Conservation (phyloP, 2,888 invertebrate species). For the Agrochola lota region DNA sequence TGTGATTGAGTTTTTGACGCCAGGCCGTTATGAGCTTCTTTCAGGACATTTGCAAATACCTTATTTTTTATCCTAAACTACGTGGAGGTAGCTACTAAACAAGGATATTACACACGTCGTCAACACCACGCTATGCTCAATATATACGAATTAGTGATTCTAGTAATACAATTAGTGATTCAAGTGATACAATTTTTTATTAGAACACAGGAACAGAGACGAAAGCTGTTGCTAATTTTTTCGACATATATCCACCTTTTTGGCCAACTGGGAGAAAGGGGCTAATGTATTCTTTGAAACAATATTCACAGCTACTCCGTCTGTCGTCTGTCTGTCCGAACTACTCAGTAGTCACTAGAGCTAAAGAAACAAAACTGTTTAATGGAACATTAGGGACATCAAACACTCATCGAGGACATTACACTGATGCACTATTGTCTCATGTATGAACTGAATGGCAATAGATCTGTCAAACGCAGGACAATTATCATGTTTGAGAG, state of each 20-base stretch:
- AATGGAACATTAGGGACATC: slow-evolving; percentile 62
- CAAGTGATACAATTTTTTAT: neutral
- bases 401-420: slow-evolving; percentile 62
- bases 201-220: neutral
- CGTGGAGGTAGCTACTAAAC: no score
- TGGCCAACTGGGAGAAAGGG: slow-evolving; percentile 1
- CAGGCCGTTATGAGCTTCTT: neutral
- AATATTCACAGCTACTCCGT: slow-evolving; percentile 35
- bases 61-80: neutral
- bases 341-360: slow-evolving; percentile 14
- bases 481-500: slow-evolving; percentile 47
- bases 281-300: slow-evolving; percentile 26
- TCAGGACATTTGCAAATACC: neutral
- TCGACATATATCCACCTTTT: neutral
- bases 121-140: no score
- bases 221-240: neutral
- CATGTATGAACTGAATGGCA: slow-evolving; percentile 33
- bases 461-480: slow-evolving; percentile 53
- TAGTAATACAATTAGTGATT: neutral
- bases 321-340: slow-evolving; percentile 46
- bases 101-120: no score
- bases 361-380: slow-evolving; percentile 54
- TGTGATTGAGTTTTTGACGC: neutral
- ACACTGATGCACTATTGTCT: slow-evolving; percentile 46
- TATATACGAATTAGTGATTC: neutral